Evolutionary conservation across 2,797 vertebrate genomes (phyloP).

Genomic region (Sebastes dallii): DNA sequence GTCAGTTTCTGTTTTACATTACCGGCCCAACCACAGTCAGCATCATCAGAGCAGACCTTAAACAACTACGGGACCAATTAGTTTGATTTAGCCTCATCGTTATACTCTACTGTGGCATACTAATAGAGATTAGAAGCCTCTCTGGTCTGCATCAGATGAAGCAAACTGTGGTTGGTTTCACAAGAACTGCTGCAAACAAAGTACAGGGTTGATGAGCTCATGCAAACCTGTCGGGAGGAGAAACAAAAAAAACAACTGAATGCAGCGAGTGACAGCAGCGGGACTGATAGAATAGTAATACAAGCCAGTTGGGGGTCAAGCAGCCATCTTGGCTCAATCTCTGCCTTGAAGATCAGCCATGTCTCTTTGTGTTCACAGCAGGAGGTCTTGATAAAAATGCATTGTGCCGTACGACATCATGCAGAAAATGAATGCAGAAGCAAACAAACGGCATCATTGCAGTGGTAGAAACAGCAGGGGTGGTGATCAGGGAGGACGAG

Average conservation of each 20-base stretch:
- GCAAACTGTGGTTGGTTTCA: slow-evolving; percentile 18
- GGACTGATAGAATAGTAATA: not conserved
- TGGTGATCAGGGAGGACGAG: not conserved
- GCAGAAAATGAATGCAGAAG: slow-evolving; percentile 23
- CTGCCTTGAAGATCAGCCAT: slow-evolving; percentile 2
- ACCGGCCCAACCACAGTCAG: not conserved
- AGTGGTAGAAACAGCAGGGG: not conserved
- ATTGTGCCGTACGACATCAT: slow-evolving; percentile 23
- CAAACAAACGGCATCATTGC: slow-evolving; percentile 10
- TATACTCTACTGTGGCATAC: not conserved
- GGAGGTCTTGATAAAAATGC: not conserved
- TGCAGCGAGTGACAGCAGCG: not conserved
- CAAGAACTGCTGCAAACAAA: not conserved
- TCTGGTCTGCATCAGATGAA: slow-evolving; percentile 21
- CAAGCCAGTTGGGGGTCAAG: not conserved
- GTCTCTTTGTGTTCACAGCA: not conserved
- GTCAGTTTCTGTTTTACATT: not conserved
- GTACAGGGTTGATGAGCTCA: slow-evolving; percentile 34
- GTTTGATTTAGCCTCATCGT: not conserved
- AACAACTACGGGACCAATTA: not conserved
- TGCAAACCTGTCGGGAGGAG: slow-evolving; percentile 56
- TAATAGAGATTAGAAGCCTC: no score
- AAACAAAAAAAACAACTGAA: slow-evolving; percentile 2
- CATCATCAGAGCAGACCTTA: not conserved
- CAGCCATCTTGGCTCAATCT: slow-evolving; percentile 36